Base-by-base conservation (phyloP, 2,113 vertebrate genomes). In the Salvelinus sp. region DNA sequence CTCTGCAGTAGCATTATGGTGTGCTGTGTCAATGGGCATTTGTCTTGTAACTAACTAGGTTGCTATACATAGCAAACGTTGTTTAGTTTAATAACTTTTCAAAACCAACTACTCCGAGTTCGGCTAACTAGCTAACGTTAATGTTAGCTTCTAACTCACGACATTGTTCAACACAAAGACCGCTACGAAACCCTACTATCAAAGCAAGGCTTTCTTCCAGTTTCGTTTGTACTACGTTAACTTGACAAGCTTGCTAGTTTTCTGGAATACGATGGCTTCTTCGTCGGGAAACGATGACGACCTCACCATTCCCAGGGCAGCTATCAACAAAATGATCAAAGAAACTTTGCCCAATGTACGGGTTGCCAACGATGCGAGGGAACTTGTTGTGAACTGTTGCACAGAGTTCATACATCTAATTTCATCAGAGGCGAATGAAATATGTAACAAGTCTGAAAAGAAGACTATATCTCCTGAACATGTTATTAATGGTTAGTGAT, bases 301-400 rank as follows among this genome's bases (percentile, higher is more conserved):
- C 77, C 95, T 99, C 66, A 99, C 98, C 70, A 99, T 99, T 82
- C 98, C 98, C 3, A 91, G 97, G 88, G 98, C 98, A 82, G 98
- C 98, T 38, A 99, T 99, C 91, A 99, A 99, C 90, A 99, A 99
- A 87, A 99, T 99, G 97, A 99, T 99, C 69, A 99, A 99, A 91
- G 98, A 99, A 87, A 98, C 96, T 75, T 95, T 99, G 2, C 98
- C 98, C 3, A 99, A 96, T 47, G 98, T 99, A 48, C 94, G 98
- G 63, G 98, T 99, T 85, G 98, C 98, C 0, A 99, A 99, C 81
- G 98, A 99, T 64, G 98, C 98, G 67, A 92, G 98, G 72, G 98
- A 99, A 89, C 94, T 99, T 72, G 97, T 99, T 85, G 98, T 99
- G 1, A 99, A 98, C 92, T 99, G 98, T 92, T 99, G 98, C 94